Base-by-base conservation (phyloP, 64 coral and sea anemone genomes). In the Acropora yongei region DNA sequence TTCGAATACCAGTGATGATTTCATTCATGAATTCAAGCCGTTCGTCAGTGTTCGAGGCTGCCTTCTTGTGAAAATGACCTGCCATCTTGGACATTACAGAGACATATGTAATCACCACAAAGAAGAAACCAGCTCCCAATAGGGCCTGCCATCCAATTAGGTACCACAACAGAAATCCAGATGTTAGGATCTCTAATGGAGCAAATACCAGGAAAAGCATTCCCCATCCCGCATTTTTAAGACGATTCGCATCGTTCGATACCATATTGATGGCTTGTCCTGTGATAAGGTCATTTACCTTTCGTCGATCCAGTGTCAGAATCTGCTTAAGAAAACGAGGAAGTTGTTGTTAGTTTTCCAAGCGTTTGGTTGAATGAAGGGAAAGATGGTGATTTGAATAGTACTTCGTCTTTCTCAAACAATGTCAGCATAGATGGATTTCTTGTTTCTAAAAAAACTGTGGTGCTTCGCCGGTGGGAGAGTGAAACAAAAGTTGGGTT, bases 61-160 rank as follows among this genome's bases (percentile, higher is more conserved):
- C 80, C 43, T 60, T 82, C 17, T 77, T 63, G 19, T 65, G 43
- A 3, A 90, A 41, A 41, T 53, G 63, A 43, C 79, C 78, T 7
- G 79, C 78, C 72, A 81, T 72, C 76, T 72, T 90, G 40, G 77
- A 79, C 66, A 90, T 41, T 41, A 79, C 58, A 30, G 78, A 80
- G 16, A 80, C 68, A 19, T 82, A 90, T 4, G 14, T 48, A 2
- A 90, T 72, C 18, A 90, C 88, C 18, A 65, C 45, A 16, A 90
- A 53, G 65, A 72, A 68, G 78, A 73, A 82, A 71, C 78, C 45
- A 47, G 74, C 89, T 76, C 90, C 83, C 44, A 75, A 11, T 2
- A 84, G 43, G 19, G 90, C 90, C 73, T 91, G 90, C 90, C 90
- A 91, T 4, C 90, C 90, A 91, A 91, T 65, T 50, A 91, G 41